These are phyloP conservation scores for Melanotus villosus DNA, from an alignment of 2,888 invertebrate species.

Conservation along the genomic window DNA sequence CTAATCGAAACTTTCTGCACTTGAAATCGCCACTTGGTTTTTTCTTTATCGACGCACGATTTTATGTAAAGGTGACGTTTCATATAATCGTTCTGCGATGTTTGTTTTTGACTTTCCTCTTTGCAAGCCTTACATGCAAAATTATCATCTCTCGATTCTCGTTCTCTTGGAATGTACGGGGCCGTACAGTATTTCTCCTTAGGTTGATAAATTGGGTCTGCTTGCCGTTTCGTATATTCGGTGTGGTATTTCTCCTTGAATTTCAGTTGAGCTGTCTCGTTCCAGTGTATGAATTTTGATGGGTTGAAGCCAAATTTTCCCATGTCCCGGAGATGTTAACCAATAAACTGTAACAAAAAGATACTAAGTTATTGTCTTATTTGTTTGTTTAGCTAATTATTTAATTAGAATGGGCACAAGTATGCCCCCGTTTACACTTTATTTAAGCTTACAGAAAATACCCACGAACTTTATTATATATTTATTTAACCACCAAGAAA, in stretches of 20 bases:
- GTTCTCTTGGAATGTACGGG: constrained; percentile 34
- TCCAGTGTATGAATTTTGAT: constrained; percentile 36
- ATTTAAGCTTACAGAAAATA: too few species aligned
- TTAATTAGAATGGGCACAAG: too few species aligned
- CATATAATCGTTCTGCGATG: constrained; percentile 67
- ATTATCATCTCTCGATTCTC: constrained; percentile 6
- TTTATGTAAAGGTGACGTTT: constrained; percentile 73
- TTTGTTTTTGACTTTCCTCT: neutral
- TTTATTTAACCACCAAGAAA: too few species aligned
- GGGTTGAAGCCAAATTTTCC: constrained; percentile 43
- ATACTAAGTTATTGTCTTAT: neutral
- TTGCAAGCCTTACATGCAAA: constrained; percentile 7
- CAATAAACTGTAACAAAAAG: constrained; percentile 28
- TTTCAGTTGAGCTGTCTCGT: constrained; percentile 8
- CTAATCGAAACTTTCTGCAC: constrained; percentile 74
- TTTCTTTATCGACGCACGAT: constrained; percentile 69
- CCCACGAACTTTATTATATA: too few species aligned
- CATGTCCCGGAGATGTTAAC: constrained; percentile 32
- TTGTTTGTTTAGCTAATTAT: too few species aligned
- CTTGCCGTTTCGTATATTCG: constrained; percentile 32
- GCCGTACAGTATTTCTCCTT: constrained; percentile 47
- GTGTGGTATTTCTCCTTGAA: constrained; percentile 39
- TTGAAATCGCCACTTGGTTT: constrained; percentile 64
- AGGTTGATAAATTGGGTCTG: constrained; percentile 20
- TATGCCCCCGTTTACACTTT: too few species aligned